Base-by-base conservation (phyloP, 2,888 invertebrate species). In the Pseudococcus longispinus region DNA sequence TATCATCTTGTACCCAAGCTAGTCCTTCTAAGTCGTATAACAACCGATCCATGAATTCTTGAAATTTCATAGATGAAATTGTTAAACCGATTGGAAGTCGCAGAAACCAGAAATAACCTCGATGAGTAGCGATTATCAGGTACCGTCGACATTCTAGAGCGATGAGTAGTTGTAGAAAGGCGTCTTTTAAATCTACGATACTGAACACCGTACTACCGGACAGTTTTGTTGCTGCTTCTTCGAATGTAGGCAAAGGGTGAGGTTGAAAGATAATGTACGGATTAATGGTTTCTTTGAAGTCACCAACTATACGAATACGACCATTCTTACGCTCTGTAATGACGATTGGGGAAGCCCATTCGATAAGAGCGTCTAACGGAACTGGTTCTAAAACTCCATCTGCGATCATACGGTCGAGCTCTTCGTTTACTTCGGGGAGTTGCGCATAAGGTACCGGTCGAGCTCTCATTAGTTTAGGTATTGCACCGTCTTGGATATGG, bases 11-110 rank as follows among this genome's bases (percentile, higher is more conserved):
- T 87, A 90, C 89, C 88, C 89, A 90, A 0, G 88, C 88, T 13
- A 89, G 89, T 0, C 89, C 90, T 20, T 88, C 88, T 1, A 90
- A 20, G 37, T 89, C 89, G 29, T 88, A 88, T 37, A 90, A 87
- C 18, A 89, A 85, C 85, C 89, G 88, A 37, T 90, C 90, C 90
- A 90, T 90, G 85, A 89, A 89, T 4, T 89, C 87, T 88, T 90
- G 90, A 89, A 89, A 90, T 0, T 89, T 46, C 9, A 20, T 88
- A 80, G 90, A 90, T 23, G 89, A 89, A 4, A 89, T 88, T 88
- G 90, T 89, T 0, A 90, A 88, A 15, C 90, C 90, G 85, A 90
- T 90, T 89, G 89, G 89, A 1, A 90, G 74, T 65, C 90, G 87
- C n/a, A 60, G 37, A n/a, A 32, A 77, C 5, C 51, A n/a, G 44